Evolutionary conservation across 2,888 invertebrate species (phyloP).

Genomic region (Copidosoma aretas): DNA sequence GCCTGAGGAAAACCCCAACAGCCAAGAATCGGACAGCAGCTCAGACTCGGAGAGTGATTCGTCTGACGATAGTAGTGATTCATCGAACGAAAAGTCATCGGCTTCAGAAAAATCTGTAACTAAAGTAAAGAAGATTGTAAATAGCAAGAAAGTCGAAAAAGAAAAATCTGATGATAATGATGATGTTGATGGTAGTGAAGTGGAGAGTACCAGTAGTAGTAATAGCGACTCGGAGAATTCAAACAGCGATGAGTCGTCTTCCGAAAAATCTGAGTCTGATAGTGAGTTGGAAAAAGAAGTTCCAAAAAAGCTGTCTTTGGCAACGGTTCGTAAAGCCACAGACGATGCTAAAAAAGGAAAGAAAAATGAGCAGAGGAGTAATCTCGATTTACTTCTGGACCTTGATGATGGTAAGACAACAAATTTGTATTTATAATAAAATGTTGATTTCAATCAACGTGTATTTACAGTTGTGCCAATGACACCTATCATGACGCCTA

Average conservation of each 20-base stretch:
- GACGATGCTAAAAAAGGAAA: slow-evolving; percentile 54
- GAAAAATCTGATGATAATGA: slow-evolving; percentile 45
- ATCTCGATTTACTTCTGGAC: slow-evolving; percentile 84
- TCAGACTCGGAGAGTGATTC: slow-evolving; percentile 49
- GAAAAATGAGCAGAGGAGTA: slow-evolving; percentile 68
- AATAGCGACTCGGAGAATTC: slow-evolving; percentile 30
- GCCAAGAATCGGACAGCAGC: slow-evolving; percentile 62
- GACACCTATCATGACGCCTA: slow-evolving; percentile 82
- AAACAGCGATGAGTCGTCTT: slow-evolving; percentile 31
- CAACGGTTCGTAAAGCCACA: slow-evolving; percentile 48
- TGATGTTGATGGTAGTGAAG: slow-evolving; percentile 44
- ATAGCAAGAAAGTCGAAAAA: slow-evolving; percentile 26
- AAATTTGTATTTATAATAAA: slow-evolving; percentile 8
- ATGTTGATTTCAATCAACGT: slow-evolving; percentile 3
- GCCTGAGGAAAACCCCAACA: slow-evolving; percentile 53
- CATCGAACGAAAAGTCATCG: slow-evolving; percentile 39
- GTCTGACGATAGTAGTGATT: slow-evolving; percentile 45
- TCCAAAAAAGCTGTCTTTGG: slow-evolving; percentile 32
- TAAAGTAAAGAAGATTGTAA: slow-evolving; percentile 30
- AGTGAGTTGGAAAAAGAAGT: slow-evolving; percentile 41
- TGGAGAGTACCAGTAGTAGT: slow-evolving; percentile 2
- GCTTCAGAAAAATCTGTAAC: slow-evolving; percentile 42
- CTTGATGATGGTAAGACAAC: slow-evolving; percentile 72
- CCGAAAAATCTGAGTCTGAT: slow-evolving; percentile 43
- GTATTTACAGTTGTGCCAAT: slow-evolving; percentile 66